Evolutionary conservation across 1,140 invertebrate genomes (phyloP).

Genomic region (Pseudomyrmex gracilis): DNA sequence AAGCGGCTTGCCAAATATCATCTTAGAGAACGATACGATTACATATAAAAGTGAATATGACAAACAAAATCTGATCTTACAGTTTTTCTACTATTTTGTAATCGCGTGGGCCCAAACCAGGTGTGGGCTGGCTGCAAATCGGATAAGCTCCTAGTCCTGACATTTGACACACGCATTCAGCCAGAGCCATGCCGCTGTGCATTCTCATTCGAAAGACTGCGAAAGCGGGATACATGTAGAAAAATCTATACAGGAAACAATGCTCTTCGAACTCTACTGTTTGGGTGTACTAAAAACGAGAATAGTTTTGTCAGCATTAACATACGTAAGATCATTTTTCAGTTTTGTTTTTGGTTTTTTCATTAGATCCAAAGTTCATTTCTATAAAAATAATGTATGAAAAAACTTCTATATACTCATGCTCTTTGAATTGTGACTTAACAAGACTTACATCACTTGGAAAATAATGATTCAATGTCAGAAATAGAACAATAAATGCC

Average conservation of each 20-base stretch:
- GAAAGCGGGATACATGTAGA: slow-evolving; percentile 95
- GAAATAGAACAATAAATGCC: slow-evolving; percentile 89
- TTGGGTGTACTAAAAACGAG: slow-evolving; percentile 89
- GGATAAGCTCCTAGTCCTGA: slow-evolving; percentile 97
- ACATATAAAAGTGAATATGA: background rate
- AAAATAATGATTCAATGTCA: slow-evolving; percentile 89
- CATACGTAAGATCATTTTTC: too few species aligned
- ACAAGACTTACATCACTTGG: slow-evolving; percentile 88
- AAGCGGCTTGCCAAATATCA: slow-evolving; percentile 1
- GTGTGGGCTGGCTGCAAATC: slow-evolving; percentile 87
- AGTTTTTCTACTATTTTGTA: slow-evolving; percentile 78
- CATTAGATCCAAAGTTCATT: too few species aligned
- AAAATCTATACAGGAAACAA: slow-evolving; percentile 90
- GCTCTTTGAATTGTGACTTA: too few species aligned
- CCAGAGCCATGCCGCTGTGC: slow-evolving; percentile 94
- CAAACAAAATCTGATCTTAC: slow-evolving; percentile 69
- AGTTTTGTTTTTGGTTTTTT: too few species aligned
- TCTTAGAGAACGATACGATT: background rate
- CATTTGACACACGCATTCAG: slow-evolving; percentile 96
- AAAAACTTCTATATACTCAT: too few species aligned
- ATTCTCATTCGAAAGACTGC: slow-evolving; percentile 95
- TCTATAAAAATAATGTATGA: too few species aligned
- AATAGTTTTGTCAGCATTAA: background rate
- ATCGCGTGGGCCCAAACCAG: slow-evolving; percentile 93
- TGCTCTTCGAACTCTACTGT: slow-evolving; percentile 89